A percentile compares a stretch with the other conserved stretches of the same genome.
These are phyloP conservation scores for Sylvietta virens DNA, from an alignment of 2,113 vertebrate genomes.

Conservation along the genomic window DNA sequence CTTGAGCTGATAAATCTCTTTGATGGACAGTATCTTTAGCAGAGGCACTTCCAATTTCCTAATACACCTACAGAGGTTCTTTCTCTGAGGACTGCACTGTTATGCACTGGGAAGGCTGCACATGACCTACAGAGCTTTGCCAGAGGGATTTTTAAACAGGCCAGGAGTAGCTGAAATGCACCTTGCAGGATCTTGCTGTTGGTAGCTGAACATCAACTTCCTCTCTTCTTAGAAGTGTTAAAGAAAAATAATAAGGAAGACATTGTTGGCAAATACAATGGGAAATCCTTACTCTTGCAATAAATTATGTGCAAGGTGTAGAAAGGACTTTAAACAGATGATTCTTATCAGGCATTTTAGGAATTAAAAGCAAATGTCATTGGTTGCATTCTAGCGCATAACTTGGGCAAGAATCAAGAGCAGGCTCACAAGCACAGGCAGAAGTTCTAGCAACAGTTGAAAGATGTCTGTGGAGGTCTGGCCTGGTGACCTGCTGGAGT, in stretches of 20 bases:
- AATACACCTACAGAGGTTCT: background rate
- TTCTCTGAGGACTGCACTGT: background rate
- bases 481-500: background rate
- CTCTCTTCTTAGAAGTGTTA: background rate
- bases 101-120: background rate
- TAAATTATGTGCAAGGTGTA: background rate
- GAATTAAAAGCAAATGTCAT: background rate
- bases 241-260: background rate
- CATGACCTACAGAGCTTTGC: background rate
- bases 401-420: background rate
- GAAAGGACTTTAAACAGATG: background rate
- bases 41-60: background rate
- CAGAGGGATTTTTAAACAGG: background rate
- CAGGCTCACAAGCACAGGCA: background rate
- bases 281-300: background rate
- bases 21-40: slow-evolving; percentile 8
- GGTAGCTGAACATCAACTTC: background rate
- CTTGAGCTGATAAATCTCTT: slow-evolving; percentile 7
- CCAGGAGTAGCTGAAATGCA: background rate
- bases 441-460: background rate
- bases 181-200: background rate
- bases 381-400: background rate
- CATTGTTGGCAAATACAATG: background rate
- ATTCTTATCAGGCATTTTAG: background rate
- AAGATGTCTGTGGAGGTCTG: background rate